These are phyloP conservation scores for Pempheris klunzingeri DNA, from an alignment of 2,797 vertebrate species.

Conservation along the genomic window DNA sequence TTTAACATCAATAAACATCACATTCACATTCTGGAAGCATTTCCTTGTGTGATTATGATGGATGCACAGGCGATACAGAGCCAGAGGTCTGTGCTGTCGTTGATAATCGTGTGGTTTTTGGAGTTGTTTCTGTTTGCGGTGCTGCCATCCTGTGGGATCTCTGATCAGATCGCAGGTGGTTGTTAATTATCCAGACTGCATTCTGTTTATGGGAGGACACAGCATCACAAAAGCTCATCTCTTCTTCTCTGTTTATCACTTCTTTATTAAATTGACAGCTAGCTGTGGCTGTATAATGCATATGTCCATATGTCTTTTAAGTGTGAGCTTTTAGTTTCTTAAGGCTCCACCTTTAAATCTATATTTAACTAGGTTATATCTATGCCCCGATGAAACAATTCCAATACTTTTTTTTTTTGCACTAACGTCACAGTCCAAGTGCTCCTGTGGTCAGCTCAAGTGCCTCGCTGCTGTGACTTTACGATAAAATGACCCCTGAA, in stretches of 20 bases:
- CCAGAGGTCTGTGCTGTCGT: constrained; percentile 56
- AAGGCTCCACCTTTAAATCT: not conserved
- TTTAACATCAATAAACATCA: constrained; percentile 64
- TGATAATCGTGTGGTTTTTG: constrained; percentile 46
- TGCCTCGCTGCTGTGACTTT: not conserved
- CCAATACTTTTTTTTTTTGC: not conserved
- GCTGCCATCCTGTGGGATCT: constrained; percentile 22
- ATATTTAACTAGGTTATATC: not conserved
- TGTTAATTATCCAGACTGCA: constrained; percentile 59
- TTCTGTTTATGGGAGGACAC: constrained; percentile 2
- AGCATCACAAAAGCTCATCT: not conserved
- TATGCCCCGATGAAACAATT: not conserved
- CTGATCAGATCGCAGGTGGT: constrained; percentile 52
- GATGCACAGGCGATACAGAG: constrained; percentile 43
- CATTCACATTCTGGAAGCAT: constrained; percentile 67
- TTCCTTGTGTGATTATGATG: constrained; percentile 63
- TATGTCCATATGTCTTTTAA: not conserved
- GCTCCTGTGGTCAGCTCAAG: not conserved
- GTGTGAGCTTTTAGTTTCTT: not conserved
- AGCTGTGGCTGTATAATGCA: not conserved
- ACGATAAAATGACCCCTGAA: not conserved
- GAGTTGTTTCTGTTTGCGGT: constrained; percentile 43
- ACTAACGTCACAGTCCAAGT: not conserved
- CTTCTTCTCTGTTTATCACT: not conserved
- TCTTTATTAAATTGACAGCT: not conserved